A percentile compares a stretch with the other conserved stretches of the same genome.
Evolutionary conservation across 2,888 invertebrate genomes (phyloP).

Genomic region (Drosophila tripunctata): DNA sequence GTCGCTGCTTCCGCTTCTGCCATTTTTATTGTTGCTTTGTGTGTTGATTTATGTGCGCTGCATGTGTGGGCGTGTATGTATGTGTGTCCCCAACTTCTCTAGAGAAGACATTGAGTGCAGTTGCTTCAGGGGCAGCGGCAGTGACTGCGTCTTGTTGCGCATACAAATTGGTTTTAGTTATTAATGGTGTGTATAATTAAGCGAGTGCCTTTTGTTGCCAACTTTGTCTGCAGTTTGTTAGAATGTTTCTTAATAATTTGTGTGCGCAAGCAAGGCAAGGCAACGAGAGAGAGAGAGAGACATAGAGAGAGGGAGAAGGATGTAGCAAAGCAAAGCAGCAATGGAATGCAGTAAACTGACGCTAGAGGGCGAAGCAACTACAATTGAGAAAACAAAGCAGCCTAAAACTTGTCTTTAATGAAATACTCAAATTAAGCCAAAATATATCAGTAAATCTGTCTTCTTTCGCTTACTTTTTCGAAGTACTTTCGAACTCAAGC

Average conservation of each 20-base stretch:
- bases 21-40: conserved; percentile 62
- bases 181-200: conserved; percentile 77
- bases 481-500: conserved; percentile 1
- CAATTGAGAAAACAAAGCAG: background rate
- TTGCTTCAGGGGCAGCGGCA: conserved; percentile 10
- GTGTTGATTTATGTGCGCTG: conserved; percentile 69
- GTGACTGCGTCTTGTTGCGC: conserved; percentile 58
- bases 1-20: conserved; percentile 41
- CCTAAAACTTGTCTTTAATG: too few relatives aligned
- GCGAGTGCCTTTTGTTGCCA: conserved; percentile 74
- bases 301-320: too few relatives aligned
- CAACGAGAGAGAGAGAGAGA: background rate
- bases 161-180: conserved; percentile 78
- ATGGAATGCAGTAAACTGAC: background rate
- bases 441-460: background rate
- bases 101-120: conserved; percentile 47
- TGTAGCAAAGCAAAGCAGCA: background rate
- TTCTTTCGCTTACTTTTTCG: background rate
- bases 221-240: conserved; percentile 76
- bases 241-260: conserved; percentile 78
- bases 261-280: conserved; percentile 57
- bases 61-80: conserved; percentile 25
- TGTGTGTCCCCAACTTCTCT: conserved; percentile 38
- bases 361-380: background rate
- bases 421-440: background rate